Base-by-base conservation (phyloP, 2,888 invertebrate species). In the Eucriotettix oculatus region DNA sequence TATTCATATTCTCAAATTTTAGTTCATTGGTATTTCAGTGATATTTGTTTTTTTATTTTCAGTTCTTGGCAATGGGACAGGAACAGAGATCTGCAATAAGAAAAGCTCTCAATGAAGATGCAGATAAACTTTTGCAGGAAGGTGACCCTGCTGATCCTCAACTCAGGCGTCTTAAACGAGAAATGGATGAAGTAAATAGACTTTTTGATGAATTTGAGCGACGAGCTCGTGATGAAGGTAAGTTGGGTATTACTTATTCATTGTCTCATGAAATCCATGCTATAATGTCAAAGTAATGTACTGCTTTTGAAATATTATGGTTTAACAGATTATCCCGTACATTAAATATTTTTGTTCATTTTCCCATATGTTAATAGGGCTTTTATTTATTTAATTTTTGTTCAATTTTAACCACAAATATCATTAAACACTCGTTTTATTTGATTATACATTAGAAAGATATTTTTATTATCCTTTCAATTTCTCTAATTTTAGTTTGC, bases 101-200 rank as follows among this genome's bases (percentile, higher is more conserved):
- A 12, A 86, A 87, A 64, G 97, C 97, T 0, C 76, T 99, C 60
- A 97, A 98, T 77, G 97, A 98, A 70, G 98, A 99, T 74, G 96
- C 96, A 0, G 93, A 96, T 74, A 97, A 96, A 70, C 76, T 99
- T 65, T 78, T 98, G 52, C 85, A 90, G 16, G 98, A 97, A 72
- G 92, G 96, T n/a, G 94, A 98, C 77, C 90, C 94, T 2, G 88
- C 91, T 41, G 97, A 96, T 76, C 93, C 96, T 0, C 92, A 97
- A 71, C 77, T 96, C 68, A 75, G 92, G 63, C 79, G 94, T 58
- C 77, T 98, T 66, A 78, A 88, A 62, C 79, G 95, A 14, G 97
- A 97, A 78, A 94, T 98, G 79, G 91, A 92, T 65, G 93, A 94
- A 73, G 95, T 96, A 66, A 96, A 96, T 75, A 79, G 92, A 62